Conservation (phyloP, 1,140 invertebrate species). For the Atta texana region DNA sequence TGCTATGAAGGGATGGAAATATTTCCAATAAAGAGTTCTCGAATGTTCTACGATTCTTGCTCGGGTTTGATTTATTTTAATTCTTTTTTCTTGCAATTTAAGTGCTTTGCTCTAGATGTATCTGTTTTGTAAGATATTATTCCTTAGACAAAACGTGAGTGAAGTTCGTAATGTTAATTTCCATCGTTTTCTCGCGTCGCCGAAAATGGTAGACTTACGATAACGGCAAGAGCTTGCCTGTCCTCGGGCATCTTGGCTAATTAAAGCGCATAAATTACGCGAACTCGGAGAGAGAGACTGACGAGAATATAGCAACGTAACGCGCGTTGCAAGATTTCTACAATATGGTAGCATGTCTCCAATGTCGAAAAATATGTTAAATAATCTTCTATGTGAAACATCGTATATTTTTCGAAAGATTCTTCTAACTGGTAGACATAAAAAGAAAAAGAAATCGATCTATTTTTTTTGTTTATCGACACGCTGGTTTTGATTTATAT, state of each 20-base stretch:
- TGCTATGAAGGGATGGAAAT: conserved; percentile 5
- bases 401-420: not conserved
- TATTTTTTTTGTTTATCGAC: not conserved
- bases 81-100: not conserved
- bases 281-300: conserved; percentile 66
- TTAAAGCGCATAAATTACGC: conserved; percentile 77
- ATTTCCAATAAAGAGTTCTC: conserved; percentile 11
- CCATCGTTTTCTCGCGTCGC: conserved; percentile 65
- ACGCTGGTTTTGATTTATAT: not conserved
- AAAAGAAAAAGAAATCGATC: conserved; percentile 13
- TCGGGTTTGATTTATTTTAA: not conserved
- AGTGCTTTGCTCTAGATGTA: not conserved
- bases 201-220: conserved; percentile 60
- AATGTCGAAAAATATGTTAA: conserved; percentile 55
- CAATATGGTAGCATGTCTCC: not conserved
- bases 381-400: not conserved
- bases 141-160: not conserved
- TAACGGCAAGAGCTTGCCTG: conserved; percentile 40
- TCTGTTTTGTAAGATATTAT: not conserved
- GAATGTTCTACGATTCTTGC: not conserved
- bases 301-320: conserved; percentile 71
- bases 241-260: conserved; percentile 70
- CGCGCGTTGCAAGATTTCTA: conserved; percentile 41
- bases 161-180: conserved; percentile 15
- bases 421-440: not conserved